Evolutionary conservation across 1,140 invertebrate species (phyloP), one percentile per base, ranked within the genome.

Genomic region (Eufriesea mexicana): DNA sequence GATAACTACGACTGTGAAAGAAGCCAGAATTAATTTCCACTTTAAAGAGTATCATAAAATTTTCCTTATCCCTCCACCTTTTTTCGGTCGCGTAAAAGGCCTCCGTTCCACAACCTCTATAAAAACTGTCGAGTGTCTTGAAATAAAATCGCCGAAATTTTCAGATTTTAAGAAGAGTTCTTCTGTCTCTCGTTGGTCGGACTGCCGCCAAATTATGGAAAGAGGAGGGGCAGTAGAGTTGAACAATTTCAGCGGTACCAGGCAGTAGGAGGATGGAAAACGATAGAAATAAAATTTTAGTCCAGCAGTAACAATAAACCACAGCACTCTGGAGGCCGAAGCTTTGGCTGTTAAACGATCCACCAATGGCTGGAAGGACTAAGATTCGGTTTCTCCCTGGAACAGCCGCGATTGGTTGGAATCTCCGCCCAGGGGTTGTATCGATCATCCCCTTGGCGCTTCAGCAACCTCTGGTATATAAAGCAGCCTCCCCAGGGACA

Each of bases 381-480:
- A 90, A 88, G 88, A 89, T 85, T 89, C 85, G 84, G 78, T 82
- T 85, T 66, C 84, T 84, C 75, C 79, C 67, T 74, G 67, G 61
- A 47, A 61, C 54, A 2, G 35, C 54, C 35, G 55, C 77, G 85
- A 93, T 94, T 91, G 90, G 91, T 47, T 67, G 62, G 47, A 70
- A 85, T 89, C 91, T 91, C 93, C 90, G 93, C 93, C 91, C 89
- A 89, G 91, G 89, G 89, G 89, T 92, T 91, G 93, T 92, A 93
- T 93, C 91, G 93, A 94, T 94, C 89, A 91, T 89, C 84, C 84
- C 84, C 84, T 81, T 81, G 66, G 75, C 61, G 18, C 51, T 23
- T 57, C 79, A 73, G 54, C 59, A 54, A 74, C 74, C 83, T 75
- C 55, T 51, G 64, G 72, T 93, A 94, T 94, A 94, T 92, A 93